Evolutionary conservation across 1,140 invertebrate species (phyloP), one percentile per base, ranked within the genome.

Genomic region (Eubasilissa regina): DNA sequence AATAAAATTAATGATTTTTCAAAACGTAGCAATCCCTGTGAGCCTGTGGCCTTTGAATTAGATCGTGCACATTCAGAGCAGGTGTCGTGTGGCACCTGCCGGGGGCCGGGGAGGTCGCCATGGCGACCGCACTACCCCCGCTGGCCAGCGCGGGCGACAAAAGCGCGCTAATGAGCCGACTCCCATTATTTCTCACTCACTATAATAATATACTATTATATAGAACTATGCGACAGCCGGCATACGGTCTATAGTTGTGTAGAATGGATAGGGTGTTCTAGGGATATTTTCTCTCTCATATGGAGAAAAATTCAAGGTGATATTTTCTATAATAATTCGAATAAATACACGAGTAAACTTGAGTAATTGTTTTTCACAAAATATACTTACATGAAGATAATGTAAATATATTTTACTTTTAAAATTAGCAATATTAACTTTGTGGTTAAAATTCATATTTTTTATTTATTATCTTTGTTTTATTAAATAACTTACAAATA

Each of bases 121-220:
- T 66, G 72, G 72, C 13, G 15, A 79, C 70, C 56, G 8, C 25
- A 45, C 3, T 21, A 10, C 10, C 25, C 15, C 25, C 43, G 9
- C 70, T 21, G 70, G 12, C 3, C 66, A 43, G 25, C 17, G 17
- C 25, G 47, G 76, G 48, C 64, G 62, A 78, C 77, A 78, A 73
- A 78, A 78, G 77, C 47, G 53, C 77, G 66, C 77, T 78, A 78
- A 78, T 78, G 68, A 78, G 77, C 77, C 56, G 68, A 19, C 68
- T 73, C 48, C 77, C 58, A 78, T 78, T 78, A 78, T 73, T 73
- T 78, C 70, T 55, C 47, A 43, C 48, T 74, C 48, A 10, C 15
- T 53, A 12, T 12, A 47, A 70, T n/a, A 43, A 12, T 51, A 51
- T 13, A 51, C 48, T 51, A 1, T 35, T 35, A 35, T 6, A 62